Evolutionary conservation across 1,140 invertebrate genomes (phyloP).

Genomic region (Helicoverpa armigera): DNA sequence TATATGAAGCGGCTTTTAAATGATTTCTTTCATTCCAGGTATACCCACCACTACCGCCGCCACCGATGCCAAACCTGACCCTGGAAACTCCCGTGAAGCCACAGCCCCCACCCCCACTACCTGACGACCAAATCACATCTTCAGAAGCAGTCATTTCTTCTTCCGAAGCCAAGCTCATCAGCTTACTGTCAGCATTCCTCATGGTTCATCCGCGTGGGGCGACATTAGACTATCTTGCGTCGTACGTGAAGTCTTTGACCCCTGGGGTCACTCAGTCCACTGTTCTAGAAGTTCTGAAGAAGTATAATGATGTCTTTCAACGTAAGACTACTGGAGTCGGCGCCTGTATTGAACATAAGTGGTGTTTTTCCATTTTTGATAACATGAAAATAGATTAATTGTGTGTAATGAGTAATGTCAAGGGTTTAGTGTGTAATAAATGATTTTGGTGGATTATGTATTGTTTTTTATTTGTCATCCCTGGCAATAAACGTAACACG

Average conservation of each 20-base stretch:
- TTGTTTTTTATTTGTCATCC: neutral
- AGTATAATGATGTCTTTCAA: slow-evolving; percentile 69
- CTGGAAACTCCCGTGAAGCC: slow-evolving; percentile 26
- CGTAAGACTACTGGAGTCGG: slow-evolving; percentile 65
- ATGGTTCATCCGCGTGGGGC: slow-evolving; percentile 75
- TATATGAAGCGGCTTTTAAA: too few species aligned
- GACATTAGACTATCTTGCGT: slow-evolving; percentile 69
- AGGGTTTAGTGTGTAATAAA: slow-evolving; percentile 5
- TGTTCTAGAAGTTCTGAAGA: slow-evolving; percentile 64
- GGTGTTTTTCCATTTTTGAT: slow-evolving; percentile 71
- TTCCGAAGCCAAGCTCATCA: slow-evolving; percentile 75
- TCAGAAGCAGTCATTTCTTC: slow-evolving; percentile 53
- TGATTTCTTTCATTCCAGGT: slow-evolving; percentile 52
- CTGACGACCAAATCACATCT: slow-evolving; percentile 46
- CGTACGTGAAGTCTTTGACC: slow-evolving; percentile 70
- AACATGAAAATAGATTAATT: slow-evolving; percentile 2
- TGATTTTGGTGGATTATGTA: neutral
- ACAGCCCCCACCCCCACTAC: slow-evolving; percentile 51
- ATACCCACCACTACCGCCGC: slow-evolving; percentile 59
- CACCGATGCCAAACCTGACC: slow-evolving; percentile 48
- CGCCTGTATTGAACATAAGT: slow-evolving; percentile 67
- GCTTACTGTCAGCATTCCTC: slow-evolving; percentile 73
- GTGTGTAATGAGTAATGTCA: neutral
- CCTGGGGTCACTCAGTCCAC: slow-evolving; percentile 63
- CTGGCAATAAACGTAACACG: neutral